Conservation (phyloP, 2,113 vertebrate species). For the Leptobrachium ailaonicum region DNA sequence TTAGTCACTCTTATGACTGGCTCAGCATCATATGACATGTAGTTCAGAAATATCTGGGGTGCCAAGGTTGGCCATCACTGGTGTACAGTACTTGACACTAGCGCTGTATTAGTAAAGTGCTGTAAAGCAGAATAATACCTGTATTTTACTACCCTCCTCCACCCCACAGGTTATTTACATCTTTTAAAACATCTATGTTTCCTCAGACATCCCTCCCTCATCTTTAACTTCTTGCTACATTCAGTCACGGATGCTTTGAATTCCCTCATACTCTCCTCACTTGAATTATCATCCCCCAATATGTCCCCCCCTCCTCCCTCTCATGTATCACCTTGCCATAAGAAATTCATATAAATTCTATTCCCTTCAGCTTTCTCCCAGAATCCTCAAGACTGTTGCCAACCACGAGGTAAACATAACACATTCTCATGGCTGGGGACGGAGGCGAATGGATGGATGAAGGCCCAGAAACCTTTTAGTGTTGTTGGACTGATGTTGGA, state of each 20-base stretch:
- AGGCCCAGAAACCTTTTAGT: constrained; percentile 47
- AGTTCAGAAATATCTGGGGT: too few relatives aligned
- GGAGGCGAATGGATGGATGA: constrained; percentile 18
- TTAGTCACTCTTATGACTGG: too few relatives aligned
- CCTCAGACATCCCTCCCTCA: not conserved
- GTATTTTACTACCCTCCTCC: too few relatives aligned
- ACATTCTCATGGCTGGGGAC: constrained; percentile 28
- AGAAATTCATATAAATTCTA: constrained; percentile 8
- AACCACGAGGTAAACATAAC: constrained; percentile 23
- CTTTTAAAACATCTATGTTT: too few relatives aligned
- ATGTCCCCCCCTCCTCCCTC: not conserved
- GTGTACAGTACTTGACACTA: too few relatives aligned
- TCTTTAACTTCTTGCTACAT: not conserved
- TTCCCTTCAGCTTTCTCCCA: constrained; percentile 2
- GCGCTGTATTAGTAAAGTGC: too few relatives aligned
- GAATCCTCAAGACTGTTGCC: constrained; percentile 32
- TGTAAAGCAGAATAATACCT: too few relatives aligned
- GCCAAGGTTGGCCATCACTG: too few relatives aligned
- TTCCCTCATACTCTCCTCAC: not conserved
- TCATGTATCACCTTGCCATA: not conserved
- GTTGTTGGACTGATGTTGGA: constrained; percentile 20
- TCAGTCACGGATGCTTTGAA: not conserved
- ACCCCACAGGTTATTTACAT: too few relatives aligned
- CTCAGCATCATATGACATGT: too few relatives aligned
- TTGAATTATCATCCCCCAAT: not conserved